A percentile compares a stretch with the other conserved stretches of the same genome.
Evolutionary conservation across 2,888 invertebrate species (phyloP).

Genomic region (Nomada hirtipes): DNA sequence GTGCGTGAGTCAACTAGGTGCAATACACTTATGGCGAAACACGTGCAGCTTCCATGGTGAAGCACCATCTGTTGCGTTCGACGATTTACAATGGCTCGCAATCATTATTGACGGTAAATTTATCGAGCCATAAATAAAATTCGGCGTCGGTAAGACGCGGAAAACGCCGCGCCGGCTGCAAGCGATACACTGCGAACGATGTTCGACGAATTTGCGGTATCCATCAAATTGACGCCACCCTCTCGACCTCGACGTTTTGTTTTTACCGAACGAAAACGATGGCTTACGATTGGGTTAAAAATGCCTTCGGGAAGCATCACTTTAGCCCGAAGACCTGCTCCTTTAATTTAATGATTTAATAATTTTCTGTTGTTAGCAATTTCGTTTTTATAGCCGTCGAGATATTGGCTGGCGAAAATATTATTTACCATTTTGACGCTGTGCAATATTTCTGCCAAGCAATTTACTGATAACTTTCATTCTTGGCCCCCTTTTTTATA

Average conservation of each 20-base stretch:
- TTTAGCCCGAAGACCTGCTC: neutral
- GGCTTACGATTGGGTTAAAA: neutral
- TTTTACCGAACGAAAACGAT: conserved; percentile 11
- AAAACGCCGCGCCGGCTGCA: conserved; percentile 21
- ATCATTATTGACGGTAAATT: conserved; percentile 65
- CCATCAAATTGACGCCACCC: conserved; percentile 31
- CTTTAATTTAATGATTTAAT: neutral
- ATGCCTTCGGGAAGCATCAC: neutral
- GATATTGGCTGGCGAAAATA: neutral
- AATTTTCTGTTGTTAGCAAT: neutral
- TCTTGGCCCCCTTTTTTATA: too few species aligned
- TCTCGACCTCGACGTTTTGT: conserved; percentile 12
- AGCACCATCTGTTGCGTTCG: conserved; percentile 67
- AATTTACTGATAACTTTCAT: too few species aligned
- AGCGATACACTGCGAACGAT: conserved; percentile 53
- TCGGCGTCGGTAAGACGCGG: conserved; percentile 56
- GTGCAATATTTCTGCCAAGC: too few species aligned
- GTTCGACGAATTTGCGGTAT: conserved; percentile 47
- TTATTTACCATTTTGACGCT: too few species aligned
- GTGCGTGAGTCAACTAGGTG: conserved; percentile 2
- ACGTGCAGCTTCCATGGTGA: neutral
- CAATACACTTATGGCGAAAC: neutral
- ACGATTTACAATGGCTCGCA: conserved; percentile 56
- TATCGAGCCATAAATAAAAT: conserved; percentile 67
- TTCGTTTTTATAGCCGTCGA: neutral